phyloP scores from a whole-genome alignment of 2,797 vertebrate genomes.

The Gallinago solitaria region DNA sequence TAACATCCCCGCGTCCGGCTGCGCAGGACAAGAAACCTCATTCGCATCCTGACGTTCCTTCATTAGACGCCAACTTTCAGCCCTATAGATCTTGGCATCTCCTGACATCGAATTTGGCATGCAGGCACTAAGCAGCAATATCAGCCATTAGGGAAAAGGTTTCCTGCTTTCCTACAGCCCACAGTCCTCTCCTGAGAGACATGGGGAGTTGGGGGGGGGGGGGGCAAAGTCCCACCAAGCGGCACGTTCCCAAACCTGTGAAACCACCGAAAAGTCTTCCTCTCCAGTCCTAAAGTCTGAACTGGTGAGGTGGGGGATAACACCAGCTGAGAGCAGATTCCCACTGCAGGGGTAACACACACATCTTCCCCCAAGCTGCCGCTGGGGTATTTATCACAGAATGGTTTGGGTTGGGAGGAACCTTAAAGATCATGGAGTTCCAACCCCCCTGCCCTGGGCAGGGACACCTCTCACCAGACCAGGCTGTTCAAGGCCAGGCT shows the following conservation, averaged over 20 bases:
- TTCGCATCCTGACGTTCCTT: neutral
- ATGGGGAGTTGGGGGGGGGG: neutral
- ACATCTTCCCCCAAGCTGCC: rapidly evolving
- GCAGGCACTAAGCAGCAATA: neutral
- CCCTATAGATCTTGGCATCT: neutral
- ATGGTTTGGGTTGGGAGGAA: neutral
- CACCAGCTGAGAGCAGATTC: neutral
- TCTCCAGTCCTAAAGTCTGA: neutral
- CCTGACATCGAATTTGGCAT: neutral
- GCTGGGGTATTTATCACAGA: rapidly evolving
- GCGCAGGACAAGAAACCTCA: neutral
- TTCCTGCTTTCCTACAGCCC: neutral
- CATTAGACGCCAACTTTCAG: neutral
- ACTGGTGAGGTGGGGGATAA: rapidly evolving
- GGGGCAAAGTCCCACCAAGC: neutral
- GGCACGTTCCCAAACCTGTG: rapidly evolving
- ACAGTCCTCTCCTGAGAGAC: rapidly evolving
- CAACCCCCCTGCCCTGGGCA: neutral
- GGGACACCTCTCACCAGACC: neutral
- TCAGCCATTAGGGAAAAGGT: neutral
- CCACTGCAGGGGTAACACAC: rapidly evolving
- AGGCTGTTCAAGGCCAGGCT: neutral
- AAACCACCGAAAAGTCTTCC: neutral
- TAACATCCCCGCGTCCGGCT: neutral
- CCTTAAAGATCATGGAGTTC: neutral